Evolutionary conservation across 2,113 vertebrate species (phyloP), one percentile per base, ranked within the genome.

Genomic region (Poicephalus meyeri): DNA sequence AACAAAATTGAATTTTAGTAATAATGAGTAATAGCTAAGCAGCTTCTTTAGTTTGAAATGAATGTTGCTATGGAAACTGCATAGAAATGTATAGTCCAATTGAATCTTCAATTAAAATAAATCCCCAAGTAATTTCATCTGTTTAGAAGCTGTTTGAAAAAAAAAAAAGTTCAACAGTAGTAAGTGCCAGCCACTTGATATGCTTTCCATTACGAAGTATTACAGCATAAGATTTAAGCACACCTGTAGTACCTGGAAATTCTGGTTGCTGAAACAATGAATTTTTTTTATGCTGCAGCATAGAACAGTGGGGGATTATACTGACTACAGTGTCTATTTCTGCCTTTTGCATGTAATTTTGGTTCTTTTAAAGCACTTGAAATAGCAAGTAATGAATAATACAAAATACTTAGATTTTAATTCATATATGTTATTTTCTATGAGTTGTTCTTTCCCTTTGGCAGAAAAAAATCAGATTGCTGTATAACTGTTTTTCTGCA

Each of bases 11-110:
- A 97, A 97, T 97, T 98, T 98, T 98, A 96, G 95, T 98, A 98
- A 98, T 98, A 98, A 97, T 97, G 97, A 97, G 96, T 98, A 97
- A 98, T 98, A 97, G 93, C 96, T 96, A 98, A 96, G 76, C 84
- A 92, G 88, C 87, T 97, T 93, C 95, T 97, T 93, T 98, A 96
- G 93, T 98, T 97, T 98, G 93, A 97, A 97, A 92, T 91, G 33
- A 74, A 83, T 91, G 98, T 99, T 98, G 96, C 98, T 97, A 98
- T 98, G 97, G 98, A 94, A 98, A 98, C 98, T 65, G 71, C 91
- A 96, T 97, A 92, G 93, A 97, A 97, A 98, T 93, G 80, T 96
- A 94, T 97, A 95, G 91, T 88, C 86, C 85, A 97, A 96, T 97
- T 97, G 94, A 98, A 95, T 97, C 81, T 97, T 96, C 97, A 97